phyloP scores from a whole-genome alignment of 2,113 vertebrate genomes.

The Sapayoa aenigma region DNA sequence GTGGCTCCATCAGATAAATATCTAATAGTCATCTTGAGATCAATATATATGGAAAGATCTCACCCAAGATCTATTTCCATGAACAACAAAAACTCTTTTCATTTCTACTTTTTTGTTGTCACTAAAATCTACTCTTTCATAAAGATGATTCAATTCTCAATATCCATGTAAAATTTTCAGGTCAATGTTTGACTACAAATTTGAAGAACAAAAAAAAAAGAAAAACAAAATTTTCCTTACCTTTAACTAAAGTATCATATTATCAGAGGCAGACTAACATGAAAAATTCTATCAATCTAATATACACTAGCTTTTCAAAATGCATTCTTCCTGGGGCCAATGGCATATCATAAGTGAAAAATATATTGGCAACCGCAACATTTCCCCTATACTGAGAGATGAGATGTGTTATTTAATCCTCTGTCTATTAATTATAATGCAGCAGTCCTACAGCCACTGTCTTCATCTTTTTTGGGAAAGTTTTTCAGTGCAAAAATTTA shows the following conservation, averaged over 20 bases:
- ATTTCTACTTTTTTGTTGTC: neutral
- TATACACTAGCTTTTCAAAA: neutral
- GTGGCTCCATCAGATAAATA: neutral
- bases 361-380: neutral
- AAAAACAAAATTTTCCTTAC: neutral
- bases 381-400: neutral
- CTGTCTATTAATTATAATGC: neutral
- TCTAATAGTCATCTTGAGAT: neutral
- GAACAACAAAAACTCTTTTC: accelerated
- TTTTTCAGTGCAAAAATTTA: neutral
- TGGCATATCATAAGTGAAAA: neutral
- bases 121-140: neutral
- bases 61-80: neutral
- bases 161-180: neutral
- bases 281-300: neutral
- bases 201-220: neutral
- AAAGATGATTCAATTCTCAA: neutral
- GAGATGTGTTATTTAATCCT: neutral
- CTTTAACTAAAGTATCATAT: neutral
- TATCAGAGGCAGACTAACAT: neutral
- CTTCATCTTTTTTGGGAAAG: neutral
- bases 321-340: neutral
- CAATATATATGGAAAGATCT: neutral
- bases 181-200: neutral
- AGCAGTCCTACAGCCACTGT: accelerated